These are phyloP conservation scores for Sinotaia quadrata DNA, from an alignment of 2,888 invertebrate genomes.

Conservation along the genomic window DNA sequence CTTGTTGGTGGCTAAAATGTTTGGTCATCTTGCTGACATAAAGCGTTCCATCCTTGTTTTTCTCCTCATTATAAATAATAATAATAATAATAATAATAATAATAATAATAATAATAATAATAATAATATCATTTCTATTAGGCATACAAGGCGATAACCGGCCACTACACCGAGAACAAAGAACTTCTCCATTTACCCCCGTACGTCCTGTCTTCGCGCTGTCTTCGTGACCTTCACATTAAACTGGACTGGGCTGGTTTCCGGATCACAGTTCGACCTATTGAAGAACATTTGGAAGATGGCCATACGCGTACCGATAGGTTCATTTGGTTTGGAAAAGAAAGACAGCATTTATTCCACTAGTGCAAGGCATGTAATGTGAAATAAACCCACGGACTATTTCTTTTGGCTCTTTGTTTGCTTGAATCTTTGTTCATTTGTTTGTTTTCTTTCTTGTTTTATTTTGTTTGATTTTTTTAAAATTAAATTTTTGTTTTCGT, in stretches of 20 bases:
- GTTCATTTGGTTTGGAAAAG: conserved; percentile 46
- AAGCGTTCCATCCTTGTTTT: no score
- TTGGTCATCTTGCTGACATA: no score
- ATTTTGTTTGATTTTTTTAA: no score
- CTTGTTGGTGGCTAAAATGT: no score
- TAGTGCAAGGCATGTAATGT: no score
- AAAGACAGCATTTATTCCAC: conserved; percentile 32
- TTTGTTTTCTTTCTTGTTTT: no score
- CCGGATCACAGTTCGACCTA: conserved; percentile 39
- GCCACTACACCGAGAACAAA: conserved; percentile 43
- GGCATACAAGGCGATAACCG: conserved; percentile 50
- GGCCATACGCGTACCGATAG: conserved; percentile 47
- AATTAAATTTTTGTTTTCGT: no score
- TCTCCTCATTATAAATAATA: no score
- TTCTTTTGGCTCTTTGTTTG: no score
- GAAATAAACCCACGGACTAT: no score
- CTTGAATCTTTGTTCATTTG: no score
- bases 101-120: neutral
- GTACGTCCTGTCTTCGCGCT: conserved; percentile 46
- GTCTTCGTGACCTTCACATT: conserved; percentile 43
- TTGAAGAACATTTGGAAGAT: conserved; percentile 31
- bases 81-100: no score
- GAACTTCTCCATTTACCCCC: conserved; percentile 46
- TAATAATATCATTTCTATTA: conserved; percentile 23
- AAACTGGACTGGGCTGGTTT: conserved; percentile 47